Evolutionary conservation across 2,113 vertebrate species (phyloP).

Genomic region (Anthoscopus minutus): DNA sequence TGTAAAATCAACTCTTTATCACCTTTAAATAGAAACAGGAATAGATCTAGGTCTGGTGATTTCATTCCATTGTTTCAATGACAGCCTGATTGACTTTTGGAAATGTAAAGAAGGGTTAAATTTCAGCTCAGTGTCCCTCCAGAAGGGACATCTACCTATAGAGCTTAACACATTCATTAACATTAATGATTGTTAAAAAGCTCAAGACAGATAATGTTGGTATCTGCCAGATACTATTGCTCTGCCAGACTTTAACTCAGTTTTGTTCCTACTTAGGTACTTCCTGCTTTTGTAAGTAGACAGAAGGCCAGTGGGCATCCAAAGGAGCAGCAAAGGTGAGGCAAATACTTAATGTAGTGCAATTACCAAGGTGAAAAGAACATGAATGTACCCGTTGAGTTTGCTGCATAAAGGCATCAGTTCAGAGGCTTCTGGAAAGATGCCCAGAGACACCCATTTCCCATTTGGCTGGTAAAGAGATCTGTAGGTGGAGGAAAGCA

Average conservation of each 20-base stretch:
- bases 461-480: neutral
- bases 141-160: neutral
- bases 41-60: neutral
- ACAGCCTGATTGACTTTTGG: neutral
- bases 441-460: neutral
- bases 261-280: neutral
- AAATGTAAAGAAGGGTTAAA: neutral
- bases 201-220: neutral
- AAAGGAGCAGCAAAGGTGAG: neutral
- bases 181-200: neutral
- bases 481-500: neutral
- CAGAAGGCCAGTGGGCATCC: neutral
- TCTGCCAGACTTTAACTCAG: neutral
- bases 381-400: neutral
- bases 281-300: neutral
- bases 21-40: constrained; percentile 22
- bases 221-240: neutral
- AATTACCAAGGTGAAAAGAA: neutral
- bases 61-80: neutral
- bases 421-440: constrained; percentile 4
- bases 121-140: neutral
- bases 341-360: neutral
- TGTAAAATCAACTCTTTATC: constrained; percentile 15
- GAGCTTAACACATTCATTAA: neutral
- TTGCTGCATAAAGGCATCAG: neutral